phyloP scores from a whole-genome alignment of 2,888 invertebrate species.

The Caenorhabditis afra region DNA sequence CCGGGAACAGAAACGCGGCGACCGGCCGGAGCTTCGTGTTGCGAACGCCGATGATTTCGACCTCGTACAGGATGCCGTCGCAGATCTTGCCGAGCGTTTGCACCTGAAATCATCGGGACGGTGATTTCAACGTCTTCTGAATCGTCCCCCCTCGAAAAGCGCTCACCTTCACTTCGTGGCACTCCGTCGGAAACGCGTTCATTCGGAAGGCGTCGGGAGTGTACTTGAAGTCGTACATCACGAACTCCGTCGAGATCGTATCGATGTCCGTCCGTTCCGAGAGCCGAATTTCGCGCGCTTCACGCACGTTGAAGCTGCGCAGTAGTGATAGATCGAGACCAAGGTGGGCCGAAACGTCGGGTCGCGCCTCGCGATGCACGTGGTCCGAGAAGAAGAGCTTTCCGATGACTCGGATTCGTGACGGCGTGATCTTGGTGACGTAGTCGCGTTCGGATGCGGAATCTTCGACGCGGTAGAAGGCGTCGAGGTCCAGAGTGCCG shows the following conservation, averaged over 20 bases:
- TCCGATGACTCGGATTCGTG: slow-evolving; percentile 26
- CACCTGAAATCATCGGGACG: slow-evolving; percentile 43
- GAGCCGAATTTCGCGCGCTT: slow-evolving; percentile 60
- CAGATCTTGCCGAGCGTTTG: slow-evolving; percentile 1
- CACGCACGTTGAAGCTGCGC: slow-evolving; percentile 52
- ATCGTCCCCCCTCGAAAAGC: too few relatives aligned
- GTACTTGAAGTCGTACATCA: slow-evolving; percentile 13
- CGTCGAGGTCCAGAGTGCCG: slow-evolving; percentile 29
- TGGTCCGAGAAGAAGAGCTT: slow-evolving; percentile 43
- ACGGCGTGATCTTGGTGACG: slow-evolving; percentile 28
- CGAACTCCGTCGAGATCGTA: slow-evolving; percentile 16
- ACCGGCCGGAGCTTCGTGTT: slow-evolving; percentile 27
- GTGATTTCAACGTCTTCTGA: not conserved
- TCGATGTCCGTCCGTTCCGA: slow-evolving; percentile 28
- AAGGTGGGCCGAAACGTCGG: slow-evolving; percentile 44
- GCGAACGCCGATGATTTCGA: slow-evolving; percentile 34
- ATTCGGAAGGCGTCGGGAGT: slow-evolving; percentile 6
- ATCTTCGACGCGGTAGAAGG: slow-evolving; percentile 35
- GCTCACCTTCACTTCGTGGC: slow-evolving; percentile 12
- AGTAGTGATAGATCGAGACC: slow-evolving; percentile 48
- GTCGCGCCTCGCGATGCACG: slow-evolving; percentile 40
- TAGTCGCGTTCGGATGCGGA: slow-evolving; percentile 12
- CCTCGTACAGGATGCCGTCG: slow-evolving; percentile 51
- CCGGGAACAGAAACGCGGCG: slow-evolving; percentile 43
- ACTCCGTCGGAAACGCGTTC: not conserved